Evolutionary conservation across 2,113 vertebrate genomes (phyloP).

Genomic region (Thermophis baileyi): DNA sequence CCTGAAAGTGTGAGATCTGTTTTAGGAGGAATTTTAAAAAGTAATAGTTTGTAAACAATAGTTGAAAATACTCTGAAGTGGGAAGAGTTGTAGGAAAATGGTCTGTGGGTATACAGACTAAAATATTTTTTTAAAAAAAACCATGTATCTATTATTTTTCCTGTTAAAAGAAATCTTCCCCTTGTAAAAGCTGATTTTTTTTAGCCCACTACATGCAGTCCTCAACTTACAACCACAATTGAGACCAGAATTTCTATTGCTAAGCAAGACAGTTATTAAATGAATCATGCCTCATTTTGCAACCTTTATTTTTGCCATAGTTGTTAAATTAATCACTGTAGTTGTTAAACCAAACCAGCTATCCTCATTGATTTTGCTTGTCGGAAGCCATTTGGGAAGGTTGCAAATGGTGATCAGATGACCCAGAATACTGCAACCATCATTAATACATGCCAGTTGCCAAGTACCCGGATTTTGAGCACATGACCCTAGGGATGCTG

Average conservation of each 20-base stretch:
- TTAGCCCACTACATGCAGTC: neutral
- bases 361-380: neutral
- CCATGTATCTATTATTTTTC: neutral
- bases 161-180: neutral
- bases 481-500: neutral
- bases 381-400: neutral
- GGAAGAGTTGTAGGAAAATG: neutral
- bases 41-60: neutral
- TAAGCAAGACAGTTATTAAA: neutral
- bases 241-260: neutral
- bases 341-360: neutral
- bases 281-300: neutral
- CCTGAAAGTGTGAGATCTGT: neutral
- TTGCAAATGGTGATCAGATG: neutral
- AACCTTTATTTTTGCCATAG: neutral
- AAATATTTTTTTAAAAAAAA: neutral
- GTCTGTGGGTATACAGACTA: neutral
- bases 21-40: neutral
- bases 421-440: neutral
- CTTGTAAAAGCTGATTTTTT: neutral
- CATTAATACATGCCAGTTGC: neutral
- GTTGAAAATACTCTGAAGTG: neutral
- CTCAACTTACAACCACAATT: neutral
- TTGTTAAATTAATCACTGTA: neutral
- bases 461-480: neutral